A percentile compares a stretch with the other conserved stretches of the same genome.
These are phyloP conservation scores for Rynchops niger DNA, from an alignment of 2,113 vertebrate species.

Conservation along the genomic window DNA sequence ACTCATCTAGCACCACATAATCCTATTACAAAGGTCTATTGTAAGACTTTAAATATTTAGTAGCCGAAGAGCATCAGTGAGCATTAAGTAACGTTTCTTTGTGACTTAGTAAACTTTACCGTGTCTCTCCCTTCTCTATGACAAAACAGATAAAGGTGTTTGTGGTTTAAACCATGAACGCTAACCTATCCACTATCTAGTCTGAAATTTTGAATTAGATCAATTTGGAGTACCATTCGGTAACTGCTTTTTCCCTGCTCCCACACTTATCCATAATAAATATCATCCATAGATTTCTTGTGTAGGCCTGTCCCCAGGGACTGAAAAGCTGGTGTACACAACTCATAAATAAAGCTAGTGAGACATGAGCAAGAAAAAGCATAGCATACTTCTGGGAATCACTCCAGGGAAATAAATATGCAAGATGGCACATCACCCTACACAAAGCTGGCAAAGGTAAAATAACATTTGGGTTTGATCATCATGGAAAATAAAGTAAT, in stretches of 20 bases:
- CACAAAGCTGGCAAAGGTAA: slow-evolving; percentile 48
- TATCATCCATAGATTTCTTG: background rate
- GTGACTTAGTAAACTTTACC: background rate
- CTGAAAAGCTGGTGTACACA: slow-evolving; percentile 11
- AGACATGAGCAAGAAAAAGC: slow-evolving; percentile 47
- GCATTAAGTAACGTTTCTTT: background rate
- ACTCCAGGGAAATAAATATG: slow-evolving; percentile 65
- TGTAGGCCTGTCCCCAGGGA: background rate
- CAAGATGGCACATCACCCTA: slow-evolving; percentile 58
- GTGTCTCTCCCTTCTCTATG: background rate
- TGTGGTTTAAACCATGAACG: background rate
- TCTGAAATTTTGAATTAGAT: background rate
- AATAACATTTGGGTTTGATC: slow-evolving; percentile 53
- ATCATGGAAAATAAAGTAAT: slow-evolving; percentile 45
- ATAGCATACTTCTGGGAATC: slow-evolving; percentile 45
- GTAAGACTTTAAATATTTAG: background rate
- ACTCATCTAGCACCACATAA: background rate
- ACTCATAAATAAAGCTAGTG: slow-evolving; percentile 51
- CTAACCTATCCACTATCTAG: background rate
- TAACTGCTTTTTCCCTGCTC: background rate
- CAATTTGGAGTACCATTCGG: background rate
- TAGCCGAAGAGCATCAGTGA: background rate
- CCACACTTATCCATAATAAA: background rate
- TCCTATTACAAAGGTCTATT: background rate
- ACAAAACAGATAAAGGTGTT: background rate